A percentile compares a stretch with the other conserved stretches of the same genome.
These are phyloP conservation scores for Hydropotes inermis DNA, from an alignment of 2,113 vertebrate species.

Conservation along the genomic window DNA sequence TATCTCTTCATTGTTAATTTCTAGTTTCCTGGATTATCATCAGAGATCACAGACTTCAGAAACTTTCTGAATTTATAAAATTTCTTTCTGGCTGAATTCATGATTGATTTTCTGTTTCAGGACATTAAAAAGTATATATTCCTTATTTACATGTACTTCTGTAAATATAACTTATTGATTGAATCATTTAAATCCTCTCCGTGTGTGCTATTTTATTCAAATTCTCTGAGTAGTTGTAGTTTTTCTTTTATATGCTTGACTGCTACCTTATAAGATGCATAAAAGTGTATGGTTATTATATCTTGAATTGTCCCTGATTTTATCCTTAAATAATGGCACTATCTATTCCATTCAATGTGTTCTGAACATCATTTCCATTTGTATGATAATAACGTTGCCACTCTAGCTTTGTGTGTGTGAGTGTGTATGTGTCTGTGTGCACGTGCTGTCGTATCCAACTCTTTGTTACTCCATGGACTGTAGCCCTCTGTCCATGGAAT, in stretches of 20 bases:
- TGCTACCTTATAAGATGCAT: not conserved
- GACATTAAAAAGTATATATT: not conserved
- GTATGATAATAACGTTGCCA: not conserved
- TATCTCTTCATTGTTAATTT: not conserved
- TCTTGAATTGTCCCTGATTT: not conserved
- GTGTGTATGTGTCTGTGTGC: rapidly evolving
- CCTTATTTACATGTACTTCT: not conserved
- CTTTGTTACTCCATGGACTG: not conserved
- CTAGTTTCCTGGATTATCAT: not conserved
- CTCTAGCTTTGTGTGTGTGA: not conserved
- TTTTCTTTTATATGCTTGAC: not conserved
- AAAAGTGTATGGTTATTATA: not conserved
- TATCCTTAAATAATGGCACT: not conserved
- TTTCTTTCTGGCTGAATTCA: not conserved
- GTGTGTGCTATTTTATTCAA: not conserved
- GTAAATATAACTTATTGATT: not conserved
- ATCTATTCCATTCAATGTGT: not conserved
- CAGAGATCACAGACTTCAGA: not conserved
- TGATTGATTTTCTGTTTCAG: not conserved
- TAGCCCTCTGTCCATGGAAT: not conserved
- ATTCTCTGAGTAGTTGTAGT: not conserved
- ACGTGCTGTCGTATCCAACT: not conserved
- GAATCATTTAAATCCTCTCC: not conserved
- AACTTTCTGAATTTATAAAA: not conserved
- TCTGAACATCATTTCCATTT: not conserved